phyloP scores from a whole-genome alignment of 53 echinoderm and acorn worm genomes.

The Patiria pectinifera region DNA sequence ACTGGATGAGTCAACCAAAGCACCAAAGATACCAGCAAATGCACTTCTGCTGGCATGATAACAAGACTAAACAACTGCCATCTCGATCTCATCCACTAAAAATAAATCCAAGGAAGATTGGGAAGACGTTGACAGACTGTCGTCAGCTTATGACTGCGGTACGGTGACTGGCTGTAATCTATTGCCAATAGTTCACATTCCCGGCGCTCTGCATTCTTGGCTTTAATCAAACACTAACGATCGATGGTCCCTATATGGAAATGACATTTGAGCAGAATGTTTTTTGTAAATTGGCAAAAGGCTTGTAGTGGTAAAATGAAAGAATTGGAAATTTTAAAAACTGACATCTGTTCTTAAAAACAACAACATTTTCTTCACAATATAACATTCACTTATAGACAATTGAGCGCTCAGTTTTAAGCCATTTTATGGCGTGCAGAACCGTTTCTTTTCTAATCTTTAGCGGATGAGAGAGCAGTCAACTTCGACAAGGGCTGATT shows the following conservation, averaged over 20 bases:
- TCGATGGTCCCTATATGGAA: not conserved
- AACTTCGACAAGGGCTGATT: no score
- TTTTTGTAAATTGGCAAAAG: not conserved
- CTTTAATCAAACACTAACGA: constrained; percentile 20
- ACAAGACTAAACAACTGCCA: constrained; percentile 52
- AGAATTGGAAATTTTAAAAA: not conserved
- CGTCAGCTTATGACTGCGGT: not conserved
- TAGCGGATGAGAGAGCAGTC: no score
- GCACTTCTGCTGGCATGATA: constrained; percentile 15
- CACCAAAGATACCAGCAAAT: not conserved
- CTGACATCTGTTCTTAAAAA: not conserved
- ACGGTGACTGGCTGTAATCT: not conserved
- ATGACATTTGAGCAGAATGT: not conserved
- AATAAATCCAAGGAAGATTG: constrained; percentile 43
- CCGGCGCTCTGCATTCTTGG: constrained; percentile 13
- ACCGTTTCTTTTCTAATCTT: no score
- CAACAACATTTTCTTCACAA: no score
- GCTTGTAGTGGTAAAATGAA: not conserved
- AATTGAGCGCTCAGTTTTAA: no score
- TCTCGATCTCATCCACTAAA: not conserved
- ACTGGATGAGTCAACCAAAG: no score
- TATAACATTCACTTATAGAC: no score
- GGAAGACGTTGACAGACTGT: constrained; percentile 1
- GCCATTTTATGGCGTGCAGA: no score
- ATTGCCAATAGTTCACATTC: constrained; percentile 20